Evolutionary conservation across 2,113 vertebrate species (phyloP).

Genomic region (Peromyscus polionotus): DNA sequence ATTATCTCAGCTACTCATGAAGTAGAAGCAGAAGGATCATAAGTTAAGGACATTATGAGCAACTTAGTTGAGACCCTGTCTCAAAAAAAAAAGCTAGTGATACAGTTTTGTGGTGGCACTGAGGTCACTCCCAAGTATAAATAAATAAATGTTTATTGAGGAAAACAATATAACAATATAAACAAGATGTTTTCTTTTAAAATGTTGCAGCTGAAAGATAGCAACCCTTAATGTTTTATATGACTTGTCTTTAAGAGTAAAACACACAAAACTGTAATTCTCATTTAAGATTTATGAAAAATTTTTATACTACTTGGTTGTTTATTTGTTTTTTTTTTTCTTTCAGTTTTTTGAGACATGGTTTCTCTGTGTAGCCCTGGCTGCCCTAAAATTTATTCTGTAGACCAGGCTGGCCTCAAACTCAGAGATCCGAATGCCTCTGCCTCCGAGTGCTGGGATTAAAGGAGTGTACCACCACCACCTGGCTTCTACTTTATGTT

Average conservation of each 20-base stretch:
- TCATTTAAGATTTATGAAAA: conserved; percentile 38
- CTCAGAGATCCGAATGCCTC: background rate
- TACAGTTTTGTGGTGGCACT: background rate
- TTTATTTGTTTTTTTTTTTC: background rate
- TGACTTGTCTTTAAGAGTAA: conserved; percentile 51
- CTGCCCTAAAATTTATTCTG: background rate
- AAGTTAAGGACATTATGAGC: background rate
- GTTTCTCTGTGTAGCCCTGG: background rate
- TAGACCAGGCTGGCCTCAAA: background rate
- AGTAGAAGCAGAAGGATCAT: background rate
- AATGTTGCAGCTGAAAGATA: background rate
- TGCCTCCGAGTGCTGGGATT: background rate
- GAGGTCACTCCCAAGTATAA: background rate
- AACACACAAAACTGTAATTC: conserved; percentile 6
- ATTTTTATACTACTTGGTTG: background rate
- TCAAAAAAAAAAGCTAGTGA: too few relatives aligned
- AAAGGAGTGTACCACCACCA: background rate
- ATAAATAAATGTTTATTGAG: conserved; percentile 26
- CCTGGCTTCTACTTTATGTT: conserved; percentile 1
- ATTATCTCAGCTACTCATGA: background rate
- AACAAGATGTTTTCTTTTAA: conserved; percentile 9
- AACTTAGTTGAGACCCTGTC: background rate
- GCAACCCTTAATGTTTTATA: conserved; percentile 9
- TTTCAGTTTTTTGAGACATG: background rate
- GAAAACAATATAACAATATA: background rate